Base-by-base conservation (phyloP, 2,888 invertebrate genomes). In the Adelphocoris suturalis region DNA sequence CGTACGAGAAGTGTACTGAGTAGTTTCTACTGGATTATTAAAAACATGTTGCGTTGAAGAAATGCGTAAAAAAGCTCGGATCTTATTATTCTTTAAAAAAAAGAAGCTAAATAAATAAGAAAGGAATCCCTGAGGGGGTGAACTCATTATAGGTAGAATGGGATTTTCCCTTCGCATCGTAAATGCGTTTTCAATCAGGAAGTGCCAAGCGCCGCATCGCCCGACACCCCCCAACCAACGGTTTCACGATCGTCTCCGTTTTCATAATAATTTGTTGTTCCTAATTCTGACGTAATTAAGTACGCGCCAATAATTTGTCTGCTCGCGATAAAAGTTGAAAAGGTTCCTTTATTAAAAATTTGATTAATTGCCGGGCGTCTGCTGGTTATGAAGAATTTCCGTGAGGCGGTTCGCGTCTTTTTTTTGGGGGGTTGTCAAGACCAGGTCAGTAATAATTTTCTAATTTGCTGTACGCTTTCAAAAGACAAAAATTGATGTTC, bases 131-230 rank as follows among this genome's bases (percentile, higher is more conserved):
- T 16, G 5, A 52, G 52, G 52, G 52, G 52, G 16, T 52, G 52
- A 52, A 52, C 52, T 16, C 16, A 16, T 52, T 16, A 16, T 3
- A 16, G 52, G 52, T 13, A 52, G 13, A 52, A 16, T 52, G 52
- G 16, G 52, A 52, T 13, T 52, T 14, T 52, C 12, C 52, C 52
- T 11, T 16, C 16, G 1, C 14, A 52, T 3, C 68, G 23, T 23
- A 27, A 82, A 82, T 82, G 52, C 82, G 55, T 16, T 23, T 82
- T 52, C 47, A 82, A 82, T 82, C 82, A 82, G 82, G 82, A 82
- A 82, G 52, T 82, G 82, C 82, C 82, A 52, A 82, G 52, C 52
- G 19, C 82, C 82, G 23, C 52, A 19, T 52, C 82, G 23, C 19
- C 82, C 52, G 82, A 52, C 82, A 52, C 52, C 82, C 27, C 2